Conservation (phyloP, 2,888 invertebrate species). For the Melinaea marsaeus region DNA sequence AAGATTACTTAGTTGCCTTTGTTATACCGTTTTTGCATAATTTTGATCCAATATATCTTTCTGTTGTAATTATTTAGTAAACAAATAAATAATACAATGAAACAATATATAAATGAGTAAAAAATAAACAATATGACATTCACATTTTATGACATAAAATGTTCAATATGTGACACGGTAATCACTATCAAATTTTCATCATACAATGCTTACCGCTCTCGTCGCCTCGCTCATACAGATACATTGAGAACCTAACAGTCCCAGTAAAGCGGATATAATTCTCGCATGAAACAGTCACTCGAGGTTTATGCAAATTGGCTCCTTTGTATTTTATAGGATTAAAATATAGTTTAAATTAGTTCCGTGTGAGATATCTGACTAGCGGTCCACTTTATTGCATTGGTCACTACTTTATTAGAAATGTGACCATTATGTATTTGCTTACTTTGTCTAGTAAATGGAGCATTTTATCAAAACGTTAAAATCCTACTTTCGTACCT, state of each 20-base stretch:
- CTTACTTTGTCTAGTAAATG: constrained; percentile 25
- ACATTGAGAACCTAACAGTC: constrained; percentile 68
- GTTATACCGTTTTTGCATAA: no score
- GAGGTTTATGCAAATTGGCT: constrained; percentile 77
- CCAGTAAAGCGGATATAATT: constrained; percentile 69
- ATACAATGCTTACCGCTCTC: constrained; percentile 45
- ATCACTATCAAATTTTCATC: constrained; percentile 40
- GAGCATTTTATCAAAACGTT: background rate
- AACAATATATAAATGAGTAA: no score
- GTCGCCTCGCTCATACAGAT: constrained; percentile 56
- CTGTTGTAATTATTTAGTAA: no score
- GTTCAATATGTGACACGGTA: constrained; percentile 28
- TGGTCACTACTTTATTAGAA: constrained; percentile 57
- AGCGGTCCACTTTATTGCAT: constrained; percentile 61
- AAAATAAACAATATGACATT: no score
- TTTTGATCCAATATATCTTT: no score
- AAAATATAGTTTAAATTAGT: constrained; percentile 77
- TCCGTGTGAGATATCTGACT: constrained; percentile 71
- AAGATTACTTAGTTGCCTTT: no score
- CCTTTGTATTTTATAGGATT: constrained; percentile 75
- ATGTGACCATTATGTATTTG: constrained; percentile 40
- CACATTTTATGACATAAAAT: no score
- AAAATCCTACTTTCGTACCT: background rate
- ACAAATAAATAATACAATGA: no score
- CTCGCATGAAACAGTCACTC: constrained; percentile 73